Conservation (phyloP, 2,888 invertebrate species). For the Ferrisia virgata region DNA sequence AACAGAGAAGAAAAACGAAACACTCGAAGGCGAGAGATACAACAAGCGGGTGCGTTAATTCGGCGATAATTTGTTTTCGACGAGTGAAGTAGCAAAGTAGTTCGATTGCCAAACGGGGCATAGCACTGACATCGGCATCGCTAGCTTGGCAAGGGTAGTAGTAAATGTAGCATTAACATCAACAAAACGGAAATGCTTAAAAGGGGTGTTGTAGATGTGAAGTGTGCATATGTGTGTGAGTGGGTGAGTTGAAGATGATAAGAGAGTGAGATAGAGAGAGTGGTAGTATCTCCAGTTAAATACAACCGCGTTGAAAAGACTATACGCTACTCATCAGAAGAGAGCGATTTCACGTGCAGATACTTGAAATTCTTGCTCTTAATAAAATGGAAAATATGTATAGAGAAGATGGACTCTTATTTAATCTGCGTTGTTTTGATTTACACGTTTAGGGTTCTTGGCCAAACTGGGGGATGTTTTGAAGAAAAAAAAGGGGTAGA, state of each 20-base stretch:
- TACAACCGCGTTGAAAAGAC: not conserved
- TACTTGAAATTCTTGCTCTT: conserved; percentile 9
- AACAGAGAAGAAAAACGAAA: not conserved
- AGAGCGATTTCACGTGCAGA: not conserved
- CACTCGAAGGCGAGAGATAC: not conserved
- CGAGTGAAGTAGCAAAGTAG: not conserved
- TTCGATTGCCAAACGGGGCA: not conserved
- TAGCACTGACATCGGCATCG: too few species aligned
- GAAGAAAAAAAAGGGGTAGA: not conserved
- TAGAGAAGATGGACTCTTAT: not conserved
- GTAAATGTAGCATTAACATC: not conserved
- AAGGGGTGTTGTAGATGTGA: not conserved
- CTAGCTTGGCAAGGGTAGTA: not conserved
- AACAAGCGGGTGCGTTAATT: not conserved
- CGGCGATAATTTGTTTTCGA: conserved; percentile 10
- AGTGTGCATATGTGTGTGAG: too few species aligned
- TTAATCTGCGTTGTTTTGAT: not conserved
- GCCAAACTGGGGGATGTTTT: not conserved
- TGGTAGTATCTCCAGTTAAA: not conserved
- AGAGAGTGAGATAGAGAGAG: not conserved
- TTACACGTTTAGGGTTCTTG: not conserved
- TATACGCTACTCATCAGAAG: not conserved
- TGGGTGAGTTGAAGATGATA: too few species aligned
- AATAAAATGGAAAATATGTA: not conserved
- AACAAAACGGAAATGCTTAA: not conserved